Evolutionary conservation across 2,888 invertebrate genomes (phyloP), one percentile per base, ranked within the genome.

Genomic region (Agrilus mali): DNA sequence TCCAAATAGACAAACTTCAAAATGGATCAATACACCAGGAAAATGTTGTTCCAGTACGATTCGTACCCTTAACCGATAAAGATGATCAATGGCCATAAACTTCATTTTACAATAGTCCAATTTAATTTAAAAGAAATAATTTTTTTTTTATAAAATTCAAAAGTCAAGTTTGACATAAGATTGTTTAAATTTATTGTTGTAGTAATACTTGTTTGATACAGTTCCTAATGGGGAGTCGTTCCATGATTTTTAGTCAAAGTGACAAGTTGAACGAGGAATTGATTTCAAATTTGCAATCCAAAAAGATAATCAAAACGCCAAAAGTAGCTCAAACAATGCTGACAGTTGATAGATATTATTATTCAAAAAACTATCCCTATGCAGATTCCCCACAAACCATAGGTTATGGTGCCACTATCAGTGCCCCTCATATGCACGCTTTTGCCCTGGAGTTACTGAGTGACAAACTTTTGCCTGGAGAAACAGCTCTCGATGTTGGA

Each of bases 361-460:
- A 87, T 65, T 79, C 80, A 22, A 75, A 80, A 15, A 68, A 74
- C 48, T 78, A 80, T 58, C 85, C 94, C 0, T 95, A 94, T 55
- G 76, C 82, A 64, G 95, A 95, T 69, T 78, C 87, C 8, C 95
- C 95, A 0, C 93, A 94, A 64, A 75, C 84, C 40, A 97, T 98
- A 60, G 96, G 96, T 39, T 93, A 77, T 63, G 85, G 88, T 17
- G 96, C 93, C 4, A 95, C 95, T 0, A 95, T 95, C 48, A 89
- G 88, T 68, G 95, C 95, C 31, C 95, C 95, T 8, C 94, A 95
- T 64, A 95, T 95, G 94, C 94, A 95, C 69, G 94, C 89, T 2
- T 84, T 86, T 69, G 93, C 92, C 22, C 69, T 95, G 59, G 92
- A 94, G 69, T 72, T 81, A 50, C 71, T 95, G 40, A 78, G 81